Evolutionary conservation across 2,113 vertebrate species (phyloP).

Genomic region (Hemiprocne comata): DNA sequence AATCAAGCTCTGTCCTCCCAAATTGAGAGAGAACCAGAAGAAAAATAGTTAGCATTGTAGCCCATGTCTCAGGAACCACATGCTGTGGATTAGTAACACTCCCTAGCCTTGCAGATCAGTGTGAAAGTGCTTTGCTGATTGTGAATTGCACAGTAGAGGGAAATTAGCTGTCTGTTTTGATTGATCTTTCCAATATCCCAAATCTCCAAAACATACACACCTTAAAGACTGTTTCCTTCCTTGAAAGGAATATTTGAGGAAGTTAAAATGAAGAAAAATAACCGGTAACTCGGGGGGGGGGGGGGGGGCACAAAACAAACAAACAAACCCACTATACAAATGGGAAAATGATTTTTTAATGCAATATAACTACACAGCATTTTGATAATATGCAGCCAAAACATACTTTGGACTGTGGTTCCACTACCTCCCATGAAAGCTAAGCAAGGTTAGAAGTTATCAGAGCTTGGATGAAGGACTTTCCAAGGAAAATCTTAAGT

Average conservation of each 20-base stretch:
- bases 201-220: neutral
- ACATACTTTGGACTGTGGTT: neutral
- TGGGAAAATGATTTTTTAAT: neutral
- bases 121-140: neutral
- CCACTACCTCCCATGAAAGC: neutral
- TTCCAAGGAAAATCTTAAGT: constrained; percentile 15
- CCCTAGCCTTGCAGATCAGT: neutral
- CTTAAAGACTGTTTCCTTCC: neutral
- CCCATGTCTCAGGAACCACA: neutral
- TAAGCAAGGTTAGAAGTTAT: constrained; percentile 8
- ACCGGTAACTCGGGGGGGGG: neutral
- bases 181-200: neutral
- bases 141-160: neutral
- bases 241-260: neutral
- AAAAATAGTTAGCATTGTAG: neutral
- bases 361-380: neutral
- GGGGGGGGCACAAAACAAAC: too few relatives aligned
- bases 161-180: neutral
- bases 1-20: neutral
- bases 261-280: neutral
- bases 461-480: neutral
- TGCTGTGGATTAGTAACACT: neutral
- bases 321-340: neutral
- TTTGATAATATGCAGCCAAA: neutral
- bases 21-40: constrained; percentile 8